A percentile compares a stretch with the other conserved stretches of the same genome.
Evolutionary conservation across 2,888 invertebrate species (phyloP).

Genomic region (Mythimna vitellina): DNA sequence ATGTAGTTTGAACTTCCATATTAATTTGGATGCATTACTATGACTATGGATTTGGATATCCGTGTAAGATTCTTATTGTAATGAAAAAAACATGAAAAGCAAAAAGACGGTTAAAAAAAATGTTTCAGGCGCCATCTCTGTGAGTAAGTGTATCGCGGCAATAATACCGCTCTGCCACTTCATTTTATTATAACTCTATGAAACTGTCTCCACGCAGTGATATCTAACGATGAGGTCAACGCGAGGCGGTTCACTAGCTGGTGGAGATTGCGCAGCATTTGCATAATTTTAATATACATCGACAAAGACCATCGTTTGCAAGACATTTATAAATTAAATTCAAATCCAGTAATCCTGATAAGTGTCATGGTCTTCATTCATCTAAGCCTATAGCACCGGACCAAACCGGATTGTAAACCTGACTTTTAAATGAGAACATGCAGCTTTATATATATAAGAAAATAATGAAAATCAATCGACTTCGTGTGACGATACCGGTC

Average conservation of each 20-base stretch:
- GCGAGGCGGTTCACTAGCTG: not conserved
- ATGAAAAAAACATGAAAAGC: not conserved
- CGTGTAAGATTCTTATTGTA: slow-evolving; percentile 5
- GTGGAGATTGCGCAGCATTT: not conserved
- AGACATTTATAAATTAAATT: slow-evolving; percentile 6
- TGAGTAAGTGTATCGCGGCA: not conserved
- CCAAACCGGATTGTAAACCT: not conserved
- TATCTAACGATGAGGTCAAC: not conserved
- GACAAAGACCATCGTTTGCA: not conserved
- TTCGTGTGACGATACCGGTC: not conserved
- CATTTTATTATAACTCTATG: not conserved
- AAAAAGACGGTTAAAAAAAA: not conserved
- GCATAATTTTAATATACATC: not conserved
- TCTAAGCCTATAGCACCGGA: not conserved
- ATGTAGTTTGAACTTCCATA: slow-evolving; percentile 10
- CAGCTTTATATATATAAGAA: not conserved
- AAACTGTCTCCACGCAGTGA: not conserved
- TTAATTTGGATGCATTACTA: slow-evolving; percentile 1
- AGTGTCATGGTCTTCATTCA: not conserved
- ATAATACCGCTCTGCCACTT: not conserved
- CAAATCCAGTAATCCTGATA: not conserved
- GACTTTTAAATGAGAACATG: not conserved
- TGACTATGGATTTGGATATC: not conserved
- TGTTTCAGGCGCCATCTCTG: not conserved
- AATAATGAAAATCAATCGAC: not conserved